Percentiles rank a stretch among this genome's conserved stretches.
These are phyloP conservation scores for Mormyrus hasselquistii DNA, from an alignment of 2,797 vertebrate genomes.

Conservation along the genomic window DNA sequence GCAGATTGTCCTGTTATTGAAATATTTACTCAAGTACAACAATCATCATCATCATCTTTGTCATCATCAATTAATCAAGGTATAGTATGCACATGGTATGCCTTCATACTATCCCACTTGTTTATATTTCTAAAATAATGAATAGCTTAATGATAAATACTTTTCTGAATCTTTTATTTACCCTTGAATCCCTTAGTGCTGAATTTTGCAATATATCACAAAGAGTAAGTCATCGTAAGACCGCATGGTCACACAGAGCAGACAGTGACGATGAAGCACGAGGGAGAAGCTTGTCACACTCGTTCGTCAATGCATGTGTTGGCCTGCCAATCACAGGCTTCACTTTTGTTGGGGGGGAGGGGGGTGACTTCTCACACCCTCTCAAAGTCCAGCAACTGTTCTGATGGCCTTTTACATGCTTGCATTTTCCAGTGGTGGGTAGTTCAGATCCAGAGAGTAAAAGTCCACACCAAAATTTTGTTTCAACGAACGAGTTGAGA, in stretches of 20 bases:
- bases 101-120: background rate
- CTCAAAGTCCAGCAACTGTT: background rate
- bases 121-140: background rate
- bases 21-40: background rate
- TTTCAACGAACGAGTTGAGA: background rate
- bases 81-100: background rate
- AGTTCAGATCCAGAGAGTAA: background rate
- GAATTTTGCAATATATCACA: background rate
- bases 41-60: background rate
- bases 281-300: background rate
- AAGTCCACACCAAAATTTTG: background rate
- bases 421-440: background rate
- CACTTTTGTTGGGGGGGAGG: background rate
- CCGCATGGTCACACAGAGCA: background rate
- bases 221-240: background rate
- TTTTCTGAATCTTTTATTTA: background rate
- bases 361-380: background rate
- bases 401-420: background rate
- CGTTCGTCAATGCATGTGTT: background rate
- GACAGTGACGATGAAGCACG: background rate
- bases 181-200: background rate
- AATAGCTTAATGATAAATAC: background rate
- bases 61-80: background rate
- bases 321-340: conserved; percentile 1
- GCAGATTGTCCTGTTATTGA: background rate